Evolutionary conservation across 2,888 invertebrate genomes (phyloP).

Genomic region (Yponomeuta malinellus): DNA sequence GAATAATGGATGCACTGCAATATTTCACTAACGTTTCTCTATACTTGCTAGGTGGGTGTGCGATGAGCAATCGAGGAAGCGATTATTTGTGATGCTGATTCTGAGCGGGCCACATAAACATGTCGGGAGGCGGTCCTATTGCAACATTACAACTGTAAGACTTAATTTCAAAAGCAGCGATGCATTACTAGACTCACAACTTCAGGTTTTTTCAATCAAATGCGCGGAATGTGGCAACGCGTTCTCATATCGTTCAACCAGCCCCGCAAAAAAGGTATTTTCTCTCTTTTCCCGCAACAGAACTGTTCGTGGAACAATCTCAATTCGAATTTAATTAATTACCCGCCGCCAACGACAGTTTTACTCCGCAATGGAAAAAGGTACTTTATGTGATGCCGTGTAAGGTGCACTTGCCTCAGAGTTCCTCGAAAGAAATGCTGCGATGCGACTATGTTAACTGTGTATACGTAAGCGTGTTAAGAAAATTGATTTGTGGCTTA

Average conservation of each 20-base stretch:
- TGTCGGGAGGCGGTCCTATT: slow-evolving; percentile 13
- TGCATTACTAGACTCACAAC: slow-evolving; percentile 5
- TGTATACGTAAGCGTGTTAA: slow-evolving; percentile 22
- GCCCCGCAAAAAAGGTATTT: slow-evolving; percentile 41
- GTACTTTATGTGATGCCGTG: slow-evolving; percentile 29
- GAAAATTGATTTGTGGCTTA: slow-evolving; percentile 40
- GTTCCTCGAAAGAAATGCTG: slow-evolving; percentile 8
- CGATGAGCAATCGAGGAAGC: slow-evolving; percentile 34
- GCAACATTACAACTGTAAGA: slow-evolving; percentile 4
- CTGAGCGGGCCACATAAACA: slow-evolving; percentile 23
- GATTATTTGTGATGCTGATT: slow-evolving; percentile 32
- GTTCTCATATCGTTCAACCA: slow-evolving; percentile 30
- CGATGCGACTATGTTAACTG: slow-evolving; percentile 18
- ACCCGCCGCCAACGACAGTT: slow-evolving; percentile 29
- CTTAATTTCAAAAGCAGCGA: not conserved
- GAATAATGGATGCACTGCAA: slow-evolving; percentile 60
- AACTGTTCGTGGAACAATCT: slow-evolving; percentile 47
- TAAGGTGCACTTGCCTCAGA: slow-evolving; percentile 27
- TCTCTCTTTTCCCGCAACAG: slow-evolving; percentile 45
- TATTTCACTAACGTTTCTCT: slow-evolving; percentile 52
- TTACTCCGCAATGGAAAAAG: slow-evolving; percentile 25
- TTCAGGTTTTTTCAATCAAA: slow-evolving; percentile 7
- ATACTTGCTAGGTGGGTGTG: slow-evolving; percentile 27
- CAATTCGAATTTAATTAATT: slow-evolving; percentile 59
- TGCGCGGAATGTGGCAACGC: slow-evolving; percentile 34